Evolutionary conservation across 35 echinoderm and acorn worm genomes (phyloP).

Genomic region (Strongylocentrotus purpuratus): DNA sequence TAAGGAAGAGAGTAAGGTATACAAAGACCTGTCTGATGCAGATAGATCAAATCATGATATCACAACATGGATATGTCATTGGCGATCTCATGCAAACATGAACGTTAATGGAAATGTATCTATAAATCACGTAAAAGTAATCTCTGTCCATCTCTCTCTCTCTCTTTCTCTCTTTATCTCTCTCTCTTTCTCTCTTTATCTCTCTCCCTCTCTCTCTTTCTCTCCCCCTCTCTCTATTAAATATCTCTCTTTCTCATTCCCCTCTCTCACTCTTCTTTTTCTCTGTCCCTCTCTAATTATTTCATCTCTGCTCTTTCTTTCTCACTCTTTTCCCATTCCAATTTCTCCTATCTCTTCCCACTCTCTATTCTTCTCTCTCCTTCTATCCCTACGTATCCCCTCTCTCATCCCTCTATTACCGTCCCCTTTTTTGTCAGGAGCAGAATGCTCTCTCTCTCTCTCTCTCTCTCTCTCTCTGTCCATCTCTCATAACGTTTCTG

Average conservation of each 20-base stretch:
- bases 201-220: too few relatives aligned
- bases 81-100: neutral
- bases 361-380: neutral
- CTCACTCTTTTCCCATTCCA: neutral
- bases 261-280: too few relatives aligned
- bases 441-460: too few relatives aligned
- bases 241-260: too few relatives aligned
- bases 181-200: too few relatives aligned
- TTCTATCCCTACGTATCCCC: neutral
- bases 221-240: too few relatives aligned
- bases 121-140: neutral
- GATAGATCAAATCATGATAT: neutral
- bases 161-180: too few relatives aligned
- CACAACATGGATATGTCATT: neutral
- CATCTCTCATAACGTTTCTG: neutral
- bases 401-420: neutral
- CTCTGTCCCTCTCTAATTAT: neutral
- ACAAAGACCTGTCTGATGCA: neutral
- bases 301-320: neutral
- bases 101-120: neutral
- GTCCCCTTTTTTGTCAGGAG: too few relatives aligned
- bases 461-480: too few relatives aligned
- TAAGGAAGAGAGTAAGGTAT: neutral
- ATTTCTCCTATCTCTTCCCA: neutral
- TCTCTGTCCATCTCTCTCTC: too few relatives aligned